Evolutionary conservation across 2,113 vertebrate species (phyloP).

Genomic region (Poeciliopsis turrubarensis): DNA sequence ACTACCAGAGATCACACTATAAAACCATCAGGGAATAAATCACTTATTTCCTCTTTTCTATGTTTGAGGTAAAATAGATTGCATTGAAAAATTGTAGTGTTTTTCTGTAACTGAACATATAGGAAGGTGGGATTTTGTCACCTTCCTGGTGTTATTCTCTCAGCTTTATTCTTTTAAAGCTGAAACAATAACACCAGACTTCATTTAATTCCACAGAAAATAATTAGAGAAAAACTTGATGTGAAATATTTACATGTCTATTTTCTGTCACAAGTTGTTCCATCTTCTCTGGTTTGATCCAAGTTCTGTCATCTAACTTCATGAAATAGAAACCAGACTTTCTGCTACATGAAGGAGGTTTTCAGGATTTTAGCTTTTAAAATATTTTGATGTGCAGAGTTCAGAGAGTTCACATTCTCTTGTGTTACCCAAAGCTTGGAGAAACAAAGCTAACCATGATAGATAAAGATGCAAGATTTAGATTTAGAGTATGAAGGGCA

Average conservation of each 20-base stretch:
- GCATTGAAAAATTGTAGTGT: background rate
- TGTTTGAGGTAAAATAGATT: background rate
- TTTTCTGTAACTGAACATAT: background rate
- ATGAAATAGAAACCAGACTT: background rate
- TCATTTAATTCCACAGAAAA: background rate
- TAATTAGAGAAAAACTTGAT: background rate
- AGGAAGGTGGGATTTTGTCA: background rate
- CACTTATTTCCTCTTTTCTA: background rate
- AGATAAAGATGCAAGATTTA: background rate
- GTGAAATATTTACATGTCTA: background rate
- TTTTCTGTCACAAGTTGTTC: background rate
- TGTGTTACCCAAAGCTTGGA: background rate
- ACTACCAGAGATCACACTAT: too few relatives aligned
- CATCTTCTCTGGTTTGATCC: constrained; percentile 1
- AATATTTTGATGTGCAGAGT: background rate
- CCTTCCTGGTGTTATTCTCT: too few relatives aligned
- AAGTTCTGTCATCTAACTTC: background rate
- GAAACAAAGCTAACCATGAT: background rate
- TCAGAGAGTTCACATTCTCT: background rate
- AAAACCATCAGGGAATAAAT: background rate
- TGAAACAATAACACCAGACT: background rate
- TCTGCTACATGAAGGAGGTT: background rate
- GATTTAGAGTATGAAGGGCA: background rate
- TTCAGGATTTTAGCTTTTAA: background rate
- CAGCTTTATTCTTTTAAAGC: too few relatives aligned